These are phyloP conservation scores for Sphecodes monilicornis DNA, from an alignment of 2,888 invertebrate species.

Conservation along the genomic window DNA sequence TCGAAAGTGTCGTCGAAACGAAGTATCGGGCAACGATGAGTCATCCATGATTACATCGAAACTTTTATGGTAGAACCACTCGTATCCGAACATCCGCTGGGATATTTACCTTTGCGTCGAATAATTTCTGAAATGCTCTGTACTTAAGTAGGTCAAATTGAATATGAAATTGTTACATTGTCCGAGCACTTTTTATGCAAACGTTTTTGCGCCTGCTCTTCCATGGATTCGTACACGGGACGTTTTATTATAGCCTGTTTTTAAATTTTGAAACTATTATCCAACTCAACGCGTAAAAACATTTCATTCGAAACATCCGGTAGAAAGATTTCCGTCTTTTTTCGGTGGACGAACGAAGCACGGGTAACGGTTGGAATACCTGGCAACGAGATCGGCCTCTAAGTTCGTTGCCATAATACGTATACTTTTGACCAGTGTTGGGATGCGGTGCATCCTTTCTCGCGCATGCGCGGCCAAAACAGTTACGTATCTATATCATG, in stretches of 20 bases:
- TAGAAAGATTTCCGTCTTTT: not conserved
- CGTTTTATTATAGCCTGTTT: not conserved
- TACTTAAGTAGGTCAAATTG: not conserved
- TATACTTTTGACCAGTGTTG: too few species aligned
- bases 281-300: not conserved
- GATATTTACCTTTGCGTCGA: not conserved
- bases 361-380: not conserved
- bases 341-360: not conserved
- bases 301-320: not conserved
- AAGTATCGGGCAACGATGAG: not conserved
- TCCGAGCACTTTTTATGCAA: not conserved
- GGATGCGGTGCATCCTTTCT: too few species aligned
- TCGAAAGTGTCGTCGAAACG: not conserved
- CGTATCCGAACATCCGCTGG: not conserved
- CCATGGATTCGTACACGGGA: conserved; percentile 1
- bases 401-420: not conserved
- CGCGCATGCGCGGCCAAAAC: too few species aligned
- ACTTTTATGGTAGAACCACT: not conserved
- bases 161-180: not conserved
- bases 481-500: too few species aligned
- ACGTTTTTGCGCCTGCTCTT: conserved; percentile 5
- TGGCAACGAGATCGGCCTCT: not conserved
- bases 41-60: not conserved
- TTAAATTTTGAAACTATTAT: not conserved
- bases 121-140: not conserved